Base-by-base conservation (phyloP, 2,113 vertebrate genomes). In the Thamnophis sirtalis region DNA sequence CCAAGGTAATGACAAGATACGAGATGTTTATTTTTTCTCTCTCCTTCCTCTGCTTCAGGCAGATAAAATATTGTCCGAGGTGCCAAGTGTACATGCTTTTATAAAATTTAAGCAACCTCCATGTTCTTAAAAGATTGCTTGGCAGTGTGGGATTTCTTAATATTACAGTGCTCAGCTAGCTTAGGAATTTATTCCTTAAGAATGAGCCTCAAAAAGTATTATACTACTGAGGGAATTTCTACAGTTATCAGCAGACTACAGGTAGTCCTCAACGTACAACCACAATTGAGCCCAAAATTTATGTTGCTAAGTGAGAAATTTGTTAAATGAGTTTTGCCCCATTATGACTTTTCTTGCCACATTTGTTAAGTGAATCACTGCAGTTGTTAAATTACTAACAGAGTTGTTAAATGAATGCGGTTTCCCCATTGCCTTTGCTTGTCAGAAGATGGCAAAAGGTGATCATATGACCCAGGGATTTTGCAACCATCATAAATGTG, bases 1-100 rank as follows among this genome's bases (percentile, higher is more conserved):
- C 98, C 99, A 56, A 98, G 97, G 99, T 99, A 96, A 91, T 86
- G 38, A 26, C 38, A 80, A 80, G 73, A 9, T 21, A 80, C 21
- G 63, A 33, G 5, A 17, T 73, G 28, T 73, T 73, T 73, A 17
- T 33, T 80, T 80, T 80, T 80, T 43, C 0, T 17, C 13, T 17
- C 22, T 9, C 33, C 2, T 38, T 53, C 5, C n/a, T 73, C 10
- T 80, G n/a, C 50, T 73, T 89, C 88, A 73, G 8, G 43, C 13
- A n/a, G 6, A n/a, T 8, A 24, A 38, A 55, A 58, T 85, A 73
- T 33, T 68, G 9, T 73, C 38, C 80, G 50, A 80, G 38, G 60
- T 38, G 28, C 21, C 63, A 51, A 60, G 21, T 53, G 49, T 80
- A 73, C 21, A 54, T 55, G 51, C n/a, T 26, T 38, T 54, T 33